These are phyloP conservation scores for Cephalotes varians DNA, from an alignment of 2,888 invertebrate species.

Conservation along the genomic window DNA sequence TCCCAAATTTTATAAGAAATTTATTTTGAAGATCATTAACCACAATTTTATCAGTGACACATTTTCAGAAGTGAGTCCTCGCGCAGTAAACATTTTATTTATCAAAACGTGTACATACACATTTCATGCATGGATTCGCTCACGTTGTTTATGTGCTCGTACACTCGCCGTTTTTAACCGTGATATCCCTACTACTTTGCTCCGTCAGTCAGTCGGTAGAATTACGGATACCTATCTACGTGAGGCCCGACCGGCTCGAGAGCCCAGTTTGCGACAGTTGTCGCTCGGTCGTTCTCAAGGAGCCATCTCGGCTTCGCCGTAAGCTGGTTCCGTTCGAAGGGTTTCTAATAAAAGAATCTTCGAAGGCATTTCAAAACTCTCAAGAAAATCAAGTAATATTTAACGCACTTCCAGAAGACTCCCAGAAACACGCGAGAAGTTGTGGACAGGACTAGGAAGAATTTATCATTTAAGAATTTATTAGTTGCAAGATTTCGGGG, in stretches of 20 bases:
- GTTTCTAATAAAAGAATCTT: background rate
- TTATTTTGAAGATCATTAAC: background rate
- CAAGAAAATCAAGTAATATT: background rate
- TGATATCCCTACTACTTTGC: conserved; percentile 73
- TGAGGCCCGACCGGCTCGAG: conserved; percentile 69
- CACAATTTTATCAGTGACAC: background rate
- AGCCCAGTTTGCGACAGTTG: conserved; percentile 70
- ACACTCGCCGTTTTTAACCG: conserved; percentile 65
- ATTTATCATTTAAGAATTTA: background rate
- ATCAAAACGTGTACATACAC: conserved; percentile 12
- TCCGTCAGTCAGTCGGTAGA: conserved; percentile 55
- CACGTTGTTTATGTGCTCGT: conserved; percentile 32
- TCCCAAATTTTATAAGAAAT: background rate
- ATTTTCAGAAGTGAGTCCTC: background rate
- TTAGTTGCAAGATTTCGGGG: conserved; percentile 1
- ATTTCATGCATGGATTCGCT: background rate
- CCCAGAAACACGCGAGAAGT: background rate
- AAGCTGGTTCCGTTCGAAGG: background rate
- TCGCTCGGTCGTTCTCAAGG: conserved; percentile 66
- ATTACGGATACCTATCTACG: conserved; percentile 69
- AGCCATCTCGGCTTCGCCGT: conserved; percentile 26
- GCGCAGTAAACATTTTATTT: background rate
- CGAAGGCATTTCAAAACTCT: background rate
- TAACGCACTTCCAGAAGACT: background rate
- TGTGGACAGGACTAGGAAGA: background rate